A percentile compares a stretch with the other conserved stretches of the same genome.
Conservation (phyloP, 2,888 invertebrate species). For the Flexamia atlantica region DNA sequence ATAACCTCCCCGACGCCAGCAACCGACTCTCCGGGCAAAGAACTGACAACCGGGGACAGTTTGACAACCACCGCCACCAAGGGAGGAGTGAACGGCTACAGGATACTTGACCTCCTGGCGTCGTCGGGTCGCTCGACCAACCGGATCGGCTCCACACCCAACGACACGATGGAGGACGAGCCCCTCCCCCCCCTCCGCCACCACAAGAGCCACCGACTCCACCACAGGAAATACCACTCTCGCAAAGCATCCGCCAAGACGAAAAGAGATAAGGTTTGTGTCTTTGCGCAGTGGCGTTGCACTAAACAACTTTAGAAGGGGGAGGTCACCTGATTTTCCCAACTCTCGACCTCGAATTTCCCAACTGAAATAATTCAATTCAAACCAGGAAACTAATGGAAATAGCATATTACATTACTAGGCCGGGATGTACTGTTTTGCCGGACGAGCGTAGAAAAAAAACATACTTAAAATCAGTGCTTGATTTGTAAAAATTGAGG, state of each 20-base stretch:
- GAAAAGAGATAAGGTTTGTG: conserved; percentile 40
- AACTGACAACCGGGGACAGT: conserved; percentile 1
- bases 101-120: neutral
- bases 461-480: no score
- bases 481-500: no score
- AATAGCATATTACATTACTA: no score
- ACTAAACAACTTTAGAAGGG: no score
- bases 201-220: conserved; percentile 34
- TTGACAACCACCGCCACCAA: neutral
- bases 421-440: no score
- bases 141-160: neutral
- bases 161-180: conserved; percentile 36
- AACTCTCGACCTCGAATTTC: no score
- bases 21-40: neutral
- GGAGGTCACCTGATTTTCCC: no score
- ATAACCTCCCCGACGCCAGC: neutral
- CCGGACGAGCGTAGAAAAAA: no score
- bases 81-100: conserved; percentile 10
- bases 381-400: no score
- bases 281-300: no score
- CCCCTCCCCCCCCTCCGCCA: neutral
- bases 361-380: no score
- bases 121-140: neutral
- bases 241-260: conserved; percentile 26
- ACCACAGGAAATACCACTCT: conserved; percentile 1